These are phyloP conservation scores for Notiomystis cincta DNA, from an alignment of 2,113 vertebrate species.

Conservation along the genomic window DNA sequence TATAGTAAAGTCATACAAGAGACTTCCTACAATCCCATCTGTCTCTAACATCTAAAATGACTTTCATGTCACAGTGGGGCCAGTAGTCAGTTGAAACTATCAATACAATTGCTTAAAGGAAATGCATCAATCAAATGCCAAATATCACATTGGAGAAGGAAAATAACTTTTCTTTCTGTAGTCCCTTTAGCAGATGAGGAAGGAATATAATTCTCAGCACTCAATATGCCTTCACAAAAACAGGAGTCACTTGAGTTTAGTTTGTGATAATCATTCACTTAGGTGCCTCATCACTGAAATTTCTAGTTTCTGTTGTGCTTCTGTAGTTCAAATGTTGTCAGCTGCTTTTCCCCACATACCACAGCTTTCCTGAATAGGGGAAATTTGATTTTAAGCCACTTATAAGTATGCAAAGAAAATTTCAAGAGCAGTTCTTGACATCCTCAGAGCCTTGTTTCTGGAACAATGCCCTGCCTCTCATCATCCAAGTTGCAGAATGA, in stretches of 20 bases:
- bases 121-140: not conserved
- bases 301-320: not conserved
- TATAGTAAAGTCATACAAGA: not conserved
- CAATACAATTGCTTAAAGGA: not conserved
- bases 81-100: not conserved
- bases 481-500: not conserved
- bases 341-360: not conserved
- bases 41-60: not conserved
- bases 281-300: not conserved
- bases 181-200: not conserved
- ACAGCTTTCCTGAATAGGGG: not conserved
- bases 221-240: not conserved
- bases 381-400: not conserved
- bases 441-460: not conserved
- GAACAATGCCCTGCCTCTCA: not conserved
- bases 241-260: not conserved
- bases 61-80: not conserved
- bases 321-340: not conserved
- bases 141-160: not conserved
- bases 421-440: not conserved
- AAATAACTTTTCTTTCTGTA: not conserved
- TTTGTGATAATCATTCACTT: not conserved
- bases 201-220: not conserved
- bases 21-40: not conserved
- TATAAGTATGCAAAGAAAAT: not conserved